Evolutionary conservation across 92 coral and sea anemone species (phyloP).

Genomic region (Bergia sp.): DNA sequence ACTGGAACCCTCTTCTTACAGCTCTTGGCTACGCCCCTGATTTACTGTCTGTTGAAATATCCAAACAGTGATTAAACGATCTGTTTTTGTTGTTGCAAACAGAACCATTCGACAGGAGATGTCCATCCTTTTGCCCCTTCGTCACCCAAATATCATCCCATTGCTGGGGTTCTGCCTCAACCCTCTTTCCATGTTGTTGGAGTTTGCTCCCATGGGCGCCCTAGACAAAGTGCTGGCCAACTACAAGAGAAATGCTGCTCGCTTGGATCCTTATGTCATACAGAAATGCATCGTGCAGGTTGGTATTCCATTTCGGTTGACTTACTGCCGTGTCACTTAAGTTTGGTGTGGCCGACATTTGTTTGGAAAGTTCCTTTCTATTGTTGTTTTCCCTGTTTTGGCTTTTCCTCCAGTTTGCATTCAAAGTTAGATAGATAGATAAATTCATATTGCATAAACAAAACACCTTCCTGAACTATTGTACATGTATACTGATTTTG

Average conservation of each 20-base stretch:
- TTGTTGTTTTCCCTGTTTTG: too few relatives aligned
- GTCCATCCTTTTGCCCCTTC: conserved; percentile 85
- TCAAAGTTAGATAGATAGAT: too few relatives aligned
- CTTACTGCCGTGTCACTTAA: background rate
- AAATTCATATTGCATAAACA: too few relatives aligned
- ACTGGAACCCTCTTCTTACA: too few relatives aligned
- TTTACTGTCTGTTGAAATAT: too few relatives aligned
- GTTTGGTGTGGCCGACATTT: background rate
- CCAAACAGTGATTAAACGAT: too few relatives aligned
- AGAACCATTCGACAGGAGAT: conserved; percentile 98
- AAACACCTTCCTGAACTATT: too few relatives aligned
- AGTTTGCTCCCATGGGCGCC: conserved; percentile 94
- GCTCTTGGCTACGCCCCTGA: too few relatives aligned
- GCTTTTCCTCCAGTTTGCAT: too few relatives aligned
- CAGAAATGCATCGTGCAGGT: conserved; percentile 99
- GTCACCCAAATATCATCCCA: conserved; percentile 86
- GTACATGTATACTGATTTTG: too few relatives aligned
- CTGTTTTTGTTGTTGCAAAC: background rate
- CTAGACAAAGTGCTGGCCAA: conserved; percentile 85
- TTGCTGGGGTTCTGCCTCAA: conserved; percentile 92
- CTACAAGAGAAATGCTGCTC: conserved; percentile 85
- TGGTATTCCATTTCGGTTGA: background rate
- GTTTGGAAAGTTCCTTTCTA: background rate
- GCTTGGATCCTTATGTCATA: conserved; percentile 87
- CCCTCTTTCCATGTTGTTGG: conserved; percentile 91